A percentile compares a stretch with the other conserved stretches of the same genome.
Evolutionary conservation across 2,797 vertebrate genomes (phyloP).

Genomic region (Pangasius mekongensis): DNA sequence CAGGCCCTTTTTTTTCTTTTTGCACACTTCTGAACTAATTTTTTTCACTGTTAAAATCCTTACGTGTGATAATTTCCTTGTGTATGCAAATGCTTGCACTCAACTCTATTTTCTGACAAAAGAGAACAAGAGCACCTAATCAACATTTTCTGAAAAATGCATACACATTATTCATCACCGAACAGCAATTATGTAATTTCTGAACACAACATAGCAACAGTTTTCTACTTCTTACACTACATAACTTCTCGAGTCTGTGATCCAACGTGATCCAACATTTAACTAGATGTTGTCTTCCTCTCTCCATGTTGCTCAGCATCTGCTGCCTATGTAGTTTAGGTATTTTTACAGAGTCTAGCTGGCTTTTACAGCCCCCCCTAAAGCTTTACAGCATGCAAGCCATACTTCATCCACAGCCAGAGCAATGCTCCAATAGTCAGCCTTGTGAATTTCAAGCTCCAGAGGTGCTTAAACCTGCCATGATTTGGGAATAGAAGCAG

Average conservation of each 20-base stretch:
- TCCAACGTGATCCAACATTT: background rate
- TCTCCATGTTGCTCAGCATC: conserved; percentile 10
- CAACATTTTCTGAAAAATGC: background rate
- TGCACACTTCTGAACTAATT: background rate
- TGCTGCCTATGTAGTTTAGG: conserved; percentile 29
- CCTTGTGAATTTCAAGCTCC: conserved; percentile 41
- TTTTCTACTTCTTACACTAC: background rate
- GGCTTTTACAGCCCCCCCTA: conserved; percentile 52
- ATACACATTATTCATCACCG: background rate
- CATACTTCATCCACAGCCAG: conserved; percentile 37
- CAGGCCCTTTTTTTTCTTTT: no score
- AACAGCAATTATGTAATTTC: background rate
- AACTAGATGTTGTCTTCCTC: background rate
- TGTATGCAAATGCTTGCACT: background rate
- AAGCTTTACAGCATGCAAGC: conserved; percentile 52
- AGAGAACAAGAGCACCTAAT: background rate
- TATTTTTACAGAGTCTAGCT: conserved; percentile 44
- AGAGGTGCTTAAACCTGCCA: conserved; percentile 51
- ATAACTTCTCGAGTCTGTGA: background rate
- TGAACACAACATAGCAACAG: conserved; percentile 3
- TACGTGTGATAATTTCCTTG: background rate
- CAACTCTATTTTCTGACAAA: background rate
- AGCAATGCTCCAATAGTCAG: conserved; percentile 36
- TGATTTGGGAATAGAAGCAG: conserved; percentile 49
- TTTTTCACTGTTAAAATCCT: background rate